phyloP scores from a whole-genome alignment of 2,888 invertebrate genomes.

The Polydesmus complanatus region DNA sequence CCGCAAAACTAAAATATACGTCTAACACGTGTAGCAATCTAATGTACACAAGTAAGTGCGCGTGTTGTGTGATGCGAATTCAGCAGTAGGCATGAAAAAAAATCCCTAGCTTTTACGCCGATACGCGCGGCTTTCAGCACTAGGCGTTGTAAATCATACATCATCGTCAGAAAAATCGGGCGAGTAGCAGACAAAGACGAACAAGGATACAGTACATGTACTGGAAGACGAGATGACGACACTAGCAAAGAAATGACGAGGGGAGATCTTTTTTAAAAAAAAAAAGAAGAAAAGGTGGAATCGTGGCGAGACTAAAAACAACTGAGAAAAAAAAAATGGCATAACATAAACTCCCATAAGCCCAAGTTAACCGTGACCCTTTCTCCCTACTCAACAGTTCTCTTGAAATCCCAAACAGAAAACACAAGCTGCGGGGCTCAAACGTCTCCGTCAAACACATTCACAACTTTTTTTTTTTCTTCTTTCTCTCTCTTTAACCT shows the following conservation, averaged over 20 bases:
- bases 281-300: not conserved
- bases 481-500: not conserved
- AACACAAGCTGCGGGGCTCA: not conserved
- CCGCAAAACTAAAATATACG: too few species aligned
- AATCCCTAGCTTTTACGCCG: not conserved
- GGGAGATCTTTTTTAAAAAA: too few species aligned
- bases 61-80: too few species aligned
- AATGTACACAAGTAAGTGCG: too few species aligned
- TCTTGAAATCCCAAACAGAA: not conserved
- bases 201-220: not conserved
- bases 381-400: not conserved
- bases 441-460: not conserved
- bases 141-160: not conserved
- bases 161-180: not conserved
- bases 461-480: not conserved
- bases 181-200: not conserved
- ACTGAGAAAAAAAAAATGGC: not conserved
- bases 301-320: not conserved
- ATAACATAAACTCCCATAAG: not conserved
- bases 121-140: not conserved
- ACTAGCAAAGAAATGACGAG: too few species aligned
- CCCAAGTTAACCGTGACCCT: not conserved
- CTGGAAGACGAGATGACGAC: too few species aligned
- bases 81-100: not conserved
- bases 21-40: too few species aligned